Conservation (phyloP, 2,888 invertebrate species). For the Escarpia spicata region DNA sequence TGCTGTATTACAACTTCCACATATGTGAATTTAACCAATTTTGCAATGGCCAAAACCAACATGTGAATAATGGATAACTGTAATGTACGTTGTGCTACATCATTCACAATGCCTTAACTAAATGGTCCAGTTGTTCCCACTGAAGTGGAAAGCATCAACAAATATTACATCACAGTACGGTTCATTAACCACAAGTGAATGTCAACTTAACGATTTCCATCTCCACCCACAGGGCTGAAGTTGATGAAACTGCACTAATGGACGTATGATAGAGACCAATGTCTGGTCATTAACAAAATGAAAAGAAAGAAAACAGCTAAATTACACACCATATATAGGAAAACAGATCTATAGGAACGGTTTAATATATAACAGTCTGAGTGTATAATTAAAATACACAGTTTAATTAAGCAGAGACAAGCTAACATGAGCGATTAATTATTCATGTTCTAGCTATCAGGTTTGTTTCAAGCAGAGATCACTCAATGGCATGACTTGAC, state of each 20-base stretch:
- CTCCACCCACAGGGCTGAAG: not conserved
- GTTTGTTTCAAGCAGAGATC: not conserved
- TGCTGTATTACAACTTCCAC: not conserved
- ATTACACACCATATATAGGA: not conserved
- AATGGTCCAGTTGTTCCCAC: not conserved
- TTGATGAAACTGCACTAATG: not conserved
- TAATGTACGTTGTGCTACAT: not conserved
- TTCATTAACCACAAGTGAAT: not conserved
- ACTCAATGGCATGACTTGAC: not conserved
- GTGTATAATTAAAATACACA: not conserved
- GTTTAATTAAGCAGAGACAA: not conserved
- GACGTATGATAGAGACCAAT: not conserved
- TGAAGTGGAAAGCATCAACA: not conserved
- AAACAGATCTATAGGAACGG: not conserved
- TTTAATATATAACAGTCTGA: not conserved
- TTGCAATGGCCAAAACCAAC: not conserved
- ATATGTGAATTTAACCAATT: not conserved
- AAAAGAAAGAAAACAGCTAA: not conserved
- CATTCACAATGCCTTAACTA: not conserved
- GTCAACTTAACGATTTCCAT: not conserved
- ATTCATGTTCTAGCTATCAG: not conserved
- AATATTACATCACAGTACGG: not conserved
- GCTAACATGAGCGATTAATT: not conserved
- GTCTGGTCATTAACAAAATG: not conserved
- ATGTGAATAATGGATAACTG: not conserved